phyloP scores from a whole-genome alignment of 2,113 vertebrate genomes.

The Miniopterus natalensis region DNA sequence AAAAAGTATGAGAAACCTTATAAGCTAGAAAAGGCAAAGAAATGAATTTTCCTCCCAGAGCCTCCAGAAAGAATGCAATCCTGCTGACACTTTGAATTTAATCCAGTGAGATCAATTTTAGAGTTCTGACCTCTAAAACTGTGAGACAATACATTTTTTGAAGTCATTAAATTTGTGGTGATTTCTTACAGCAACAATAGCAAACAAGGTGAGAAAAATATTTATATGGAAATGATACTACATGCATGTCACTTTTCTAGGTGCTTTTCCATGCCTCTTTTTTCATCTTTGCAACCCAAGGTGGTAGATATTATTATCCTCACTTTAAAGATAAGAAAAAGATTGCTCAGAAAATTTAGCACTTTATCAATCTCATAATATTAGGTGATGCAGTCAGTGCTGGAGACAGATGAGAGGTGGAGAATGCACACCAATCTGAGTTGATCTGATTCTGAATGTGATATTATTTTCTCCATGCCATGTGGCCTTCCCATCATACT shows the following conservation, averaged over 20 bases:
- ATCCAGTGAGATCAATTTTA: neutral
- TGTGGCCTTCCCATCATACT: neutral
- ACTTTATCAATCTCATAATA: neutral
- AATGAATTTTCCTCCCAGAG: neutral
- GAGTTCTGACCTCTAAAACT: neutral
- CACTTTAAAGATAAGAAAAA: neutral
- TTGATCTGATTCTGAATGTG: neutral
- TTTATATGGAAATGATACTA: neutral
- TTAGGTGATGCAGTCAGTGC: neutral
- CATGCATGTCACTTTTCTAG: neutral
- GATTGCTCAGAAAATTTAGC: neutral
- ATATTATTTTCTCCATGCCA: neutral
- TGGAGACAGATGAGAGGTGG: neutral
- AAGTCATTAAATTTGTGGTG: neutral
- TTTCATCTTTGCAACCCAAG: neutral
- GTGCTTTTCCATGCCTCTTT: neutral
- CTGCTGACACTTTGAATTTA: neutral
- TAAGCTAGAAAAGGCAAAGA: neutral
- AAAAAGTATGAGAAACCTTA: neutral
- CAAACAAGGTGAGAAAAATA: neutral
- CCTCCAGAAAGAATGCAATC: neutral
- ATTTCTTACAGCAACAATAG: neutral
- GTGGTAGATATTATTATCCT: neutral
- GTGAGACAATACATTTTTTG: neutral
- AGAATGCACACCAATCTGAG: neutral